phyloP scores from a whole-genome alignment of 2,113 vertebrate species.

The Solea senegalensis region DNA sequence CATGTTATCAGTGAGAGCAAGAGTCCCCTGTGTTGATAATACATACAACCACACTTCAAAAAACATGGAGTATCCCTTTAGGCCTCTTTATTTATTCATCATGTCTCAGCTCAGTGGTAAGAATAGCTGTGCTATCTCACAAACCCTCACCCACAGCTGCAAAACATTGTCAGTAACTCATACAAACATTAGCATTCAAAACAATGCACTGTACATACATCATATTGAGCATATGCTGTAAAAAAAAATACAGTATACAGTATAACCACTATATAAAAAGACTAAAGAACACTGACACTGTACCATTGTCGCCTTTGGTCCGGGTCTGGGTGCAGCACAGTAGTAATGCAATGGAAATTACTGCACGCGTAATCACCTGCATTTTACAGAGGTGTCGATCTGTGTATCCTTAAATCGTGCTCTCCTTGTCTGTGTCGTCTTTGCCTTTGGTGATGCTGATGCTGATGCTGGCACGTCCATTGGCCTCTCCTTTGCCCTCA shows the following conservation, averaged over 20 bases:
- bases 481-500: constrained; percentile 33
- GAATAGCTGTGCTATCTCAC: background rate
- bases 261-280: background rate
- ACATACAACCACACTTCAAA: too few relatives aligned
- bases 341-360: background rate
- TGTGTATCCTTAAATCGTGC: constrained; percentile 68
- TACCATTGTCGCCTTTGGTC: constrained; percentile 40
- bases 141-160: background rate
- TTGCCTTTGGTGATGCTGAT: constrained; percentile 56
- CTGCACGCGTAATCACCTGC: background rate
- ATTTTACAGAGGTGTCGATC: background rate
- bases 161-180: constrained; percentile 7
- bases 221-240: background rate
- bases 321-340: constrained; percentile 18
- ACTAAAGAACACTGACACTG: constrained; percentile 37
- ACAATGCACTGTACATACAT: constrained; percentile 23
- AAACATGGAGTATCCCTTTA: too few relatives aligned
- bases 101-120: background rate
- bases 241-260: background rate
- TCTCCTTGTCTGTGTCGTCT: constrained; percentile 70
- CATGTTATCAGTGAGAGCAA: too few relatives aligned
- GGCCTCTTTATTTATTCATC: too few relatives aligned
- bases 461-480: constrained; percentile 49
- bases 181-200: constrained; percentile 11
- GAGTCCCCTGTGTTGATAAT: too few relatives aligned